Percentiles rank a stretch among this genome's conserved stretches.
These are phyloP conservation scores for Sebastes alutus DNA, from an alignment of 2,797 vertebrate genomes.

Conservation along the genomic window DNA sequence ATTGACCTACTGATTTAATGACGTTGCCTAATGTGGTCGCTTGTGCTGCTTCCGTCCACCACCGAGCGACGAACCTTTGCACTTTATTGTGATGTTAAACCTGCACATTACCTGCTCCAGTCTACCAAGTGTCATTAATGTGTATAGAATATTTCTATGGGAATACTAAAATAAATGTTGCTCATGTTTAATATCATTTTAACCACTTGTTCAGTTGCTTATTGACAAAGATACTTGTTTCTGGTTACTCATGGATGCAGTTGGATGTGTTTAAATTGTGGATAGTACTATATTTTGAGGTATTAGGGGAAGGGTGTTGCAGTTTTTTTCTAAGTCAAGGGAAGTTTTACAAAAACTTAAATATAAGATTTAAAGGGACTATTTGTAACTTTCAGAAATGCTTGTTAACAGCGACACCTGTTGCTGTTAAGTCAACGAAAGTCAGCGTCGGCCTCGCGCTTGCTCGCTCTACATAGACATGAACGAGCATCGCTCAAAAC, in stretches of 20 bases:
- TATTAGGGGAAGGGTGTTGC: neutral
- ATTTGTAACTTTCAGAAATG: no score
- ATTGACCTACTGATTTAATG: neutral
- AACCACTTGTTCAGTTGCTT: neutral
- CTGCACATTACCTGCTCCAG: constrained; percentile 60
- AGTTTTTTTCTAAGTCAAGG: neutral
- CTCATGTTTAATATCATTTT: constrained; percentile 53
- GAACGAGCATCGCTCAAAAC: no score
- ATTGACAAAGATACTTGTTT: neutral
- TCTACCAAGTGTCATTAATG: constrained; percentile 41
- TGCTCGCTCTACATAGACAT: no score
- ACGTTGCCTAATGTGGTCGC: constrained; percentile 44
- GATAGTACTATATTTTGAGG: neutral
- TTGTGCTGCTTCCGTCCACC: constrained; percentile 59
- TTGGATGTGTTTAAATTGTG: neutral
- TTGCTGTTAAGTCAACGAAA: no score
- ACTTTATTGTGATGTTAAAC: constrained; percentile 74
- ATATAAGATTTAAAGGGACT: neutral
- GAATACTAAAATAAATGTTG: constrained; percentile 70
- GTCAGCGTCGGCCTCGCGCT: no score
- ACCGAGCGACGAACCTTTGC: constrained; percentile 56
- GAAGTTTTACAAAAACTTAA: neutral
- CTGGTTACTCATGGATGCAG: neutral
- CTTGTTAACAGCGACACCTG: no score
- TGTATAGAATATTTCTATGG: constrained; percentile 63